Conservation (phyloP, 2,888 invertebrate genomes). For the Trichopoda pennipes region DNA sequence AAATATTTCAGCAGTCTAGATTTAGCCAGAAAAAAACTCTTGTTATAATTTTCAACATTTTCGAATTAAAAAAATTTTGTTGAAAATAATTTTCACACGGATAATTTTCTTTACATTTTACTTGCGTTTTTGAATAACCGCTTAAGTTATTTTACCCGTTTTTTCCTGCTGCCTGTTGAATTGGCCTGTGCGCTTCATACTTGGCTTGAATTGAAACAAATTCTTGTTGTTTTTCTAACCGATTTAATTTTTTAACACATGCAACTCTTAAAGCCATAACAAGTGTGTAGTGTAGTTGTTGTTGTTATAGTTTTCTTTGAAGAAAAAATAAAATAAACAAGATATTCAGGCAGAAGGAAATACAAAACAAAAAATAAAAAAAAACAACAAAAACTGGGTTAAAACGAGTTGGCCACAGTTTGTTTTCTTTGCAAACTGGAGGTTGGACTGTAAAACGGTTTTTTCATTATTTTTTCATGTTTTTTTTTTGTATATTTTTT, state of each 20-base stretch:
- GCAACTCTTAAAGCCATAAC: slow-evolving; percentile 11
- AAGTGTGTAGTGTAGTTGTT: slow-evolving; percentile 37
- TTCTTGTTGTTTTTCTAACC: slow-evolving; percentile 9
- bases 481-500: slow-evolving; percentile 20
- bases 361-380: neutral
- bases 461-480: slow-evolving; percentile 22
- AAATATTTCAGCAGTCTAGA: no score
- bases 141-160: neutral
- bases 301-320: slow-evolving; percentile 24
- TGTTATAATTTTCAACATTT: no score
- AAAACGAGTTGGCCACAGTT: slow-evolving; percentile 64
- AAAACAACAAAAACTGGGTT: slow-evolving; percentile 54
- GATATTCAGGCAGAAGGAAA: neutral
- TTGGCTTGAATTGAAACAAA: slow-evolving; percentile 17
- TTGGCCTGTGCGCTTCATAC: neutral
- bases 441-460: slow-evolving; percentile 39
- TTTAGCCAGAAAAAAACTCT: no score
- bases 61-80: no score
- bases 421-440: slow-evolving; percentile 7
- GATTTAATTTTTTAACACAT: slow-evolving; percentile 15
- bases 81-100: no score
- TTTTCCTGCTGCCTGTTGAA: neutral
- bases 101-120: no score
- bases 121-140: neutral
- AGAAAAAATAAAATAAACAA: neutral